Base-by-base conservation (phyloP, 2,113 vertebrate species). In the Gila orcuttii region DNA sequence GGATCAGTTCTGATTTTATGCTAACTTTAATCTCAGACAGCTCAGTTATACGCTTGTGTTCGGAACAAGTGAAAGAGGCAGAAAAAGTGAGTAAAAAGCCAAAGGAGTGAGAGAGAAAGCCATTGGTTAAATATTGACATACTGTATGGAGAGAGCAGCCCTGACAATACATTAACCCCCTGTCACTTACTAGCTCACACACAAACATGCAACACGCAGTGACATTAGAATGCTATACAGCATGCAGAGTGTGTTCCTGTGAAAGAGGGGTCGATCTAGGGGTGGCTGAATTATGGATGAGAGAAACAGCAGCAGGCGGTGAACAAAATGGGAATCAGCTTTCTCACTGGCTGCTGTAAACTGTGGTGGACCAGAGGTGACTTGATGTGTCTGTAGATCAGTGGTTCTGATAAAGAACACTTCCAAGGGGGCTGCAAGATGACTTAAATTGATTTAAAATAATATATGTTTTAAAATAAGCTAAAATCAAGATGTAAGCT, bases 221-320 rank as follows among this genome's bases (percentile, higher is more conserved):
- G 87, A 90, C 90, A 80, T 87, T 85, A 79, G 84, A 45, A 66
- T 75, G 73, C 83, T 85, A 82, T 75, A 86, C 77, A 86, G 66
- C 83, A 78, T 59, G 45, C 74, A 76, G 42, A 87, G 86, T 82
- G 76, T 86, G 87, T 71, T 66, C 83, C 86, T 82, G 71, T 42
- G 84, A 89, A 69, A 73, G 69, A 3, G 82, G 86, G 92, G 93
- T 94, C 92, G 90, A 55, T 21, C 55, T 82, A 88, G 88, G 87
- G 90, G 87, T 91, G 90, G 86, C 75, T 93, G 85, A 91, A 93
- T 93, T 92, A 94, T 92, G 83, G 90, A 94, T 93, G 91, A 93
- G 87, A 59, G 52, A 80, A 81, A 86, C 86, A 86, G 85, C 89
- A 74, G 82, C 88, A 79, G 86, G 78, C 45, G 9, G 85, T 66